Conservation (phyloP, 2,888 invertebrate species). For the Cosmopolites sordidus region DNA sequence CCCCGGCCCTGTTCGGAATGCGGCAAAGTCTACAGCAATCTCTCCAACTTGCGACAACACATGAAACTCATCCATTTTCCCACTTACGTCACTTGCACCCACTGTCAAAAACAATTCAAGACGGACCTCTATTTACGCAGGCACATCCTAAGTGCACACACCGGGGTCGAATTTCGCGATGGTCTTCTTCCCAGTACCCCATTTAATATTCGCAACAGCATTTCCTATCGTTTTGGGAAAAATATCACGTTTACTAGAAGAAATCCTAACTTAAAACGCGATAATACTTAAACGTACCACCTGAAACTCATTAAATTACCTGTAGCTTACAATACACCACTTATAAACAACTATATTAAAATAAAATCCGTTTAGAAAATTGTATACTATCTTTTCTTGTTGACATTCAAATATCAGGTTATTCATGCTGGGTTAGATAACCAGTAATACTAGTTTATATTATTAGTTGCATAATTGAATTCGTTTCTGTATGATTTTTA, state of each 20-base stretch:
- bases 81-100: constrained; percentile 57
- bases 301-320: too few species aligned
- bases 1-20: constrained; percentile 60
- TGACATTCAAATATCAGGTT: too few species aligned
- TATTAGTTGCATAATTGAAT: too few species aligned
- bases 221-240: constrained; percentile 1
- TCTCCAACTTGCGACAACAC: constrained; percentile 62
- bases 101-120: constrained; percentile 61
- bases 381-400: too few species aligned
- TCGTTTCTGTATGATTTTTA: too few species aligned
- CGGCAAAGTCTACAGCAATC: constrained; percentile 62
- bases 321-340: too few species aligned
- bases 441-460: too few species aligned
- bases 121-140: constrained; percentile 60
- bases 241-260: constrained; percentile 2
- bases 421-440: too few species aligned
- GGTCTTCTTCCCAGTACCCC: background rate
- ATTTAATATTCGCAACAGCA: background rate
- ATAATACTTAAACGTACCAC: constrained; percentile 1
- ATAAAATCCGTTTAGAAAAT: too few species aligned
- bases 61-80: constrained; percentile 63
- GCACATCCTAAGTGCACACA: constrained; percentile 57
- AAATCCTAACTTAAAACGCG: background rate
- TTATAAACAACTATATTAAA: too few species aligned
- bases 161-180: constrained; percentile 27